Percentiles rank a stretch among this genome's conserved stretches.
Evolutionary conservation across 2,113 vertebrate genomes (phyloP).

Genomic region (Brienomyrus longianalis): DNA sequence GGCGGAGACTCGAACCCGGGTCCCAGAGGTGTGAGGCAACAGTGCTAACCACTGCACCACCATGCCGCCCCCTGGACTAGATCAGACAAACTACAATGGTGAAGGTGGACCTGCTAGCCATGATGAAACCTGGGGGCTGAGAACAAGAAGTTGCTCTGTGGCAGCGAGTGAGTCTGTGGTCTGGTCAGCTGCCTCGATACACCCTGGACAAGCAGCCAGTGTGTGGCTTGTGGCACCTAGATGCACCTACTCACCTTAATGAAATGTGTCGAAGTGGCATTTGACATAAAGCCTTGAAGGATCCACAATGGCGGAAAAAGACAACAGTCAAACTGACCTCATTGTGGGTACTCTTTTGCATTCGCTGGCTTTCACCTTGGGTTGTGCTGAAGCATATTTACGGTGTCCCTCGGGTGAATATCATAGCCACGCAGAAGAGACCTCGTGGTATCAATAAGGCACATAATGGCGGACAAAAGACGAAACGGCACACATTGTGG

Average conservation of each 20-base stretch:
- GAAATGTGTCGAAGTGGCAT: constrained; percentile 63
- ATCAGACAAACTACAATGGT: constrained; percentile 36
- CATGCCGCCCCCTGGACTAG: no score
- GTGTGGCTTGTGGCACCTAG: constrained; percentile 51
- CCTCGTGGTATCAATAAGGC: not conserved
- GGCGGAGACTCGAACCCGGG: no score
- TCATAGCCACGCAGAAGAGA: not conserved
- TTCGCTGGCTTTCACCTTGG: not conserved
- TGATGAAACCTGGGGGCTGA: constrained; percentile 43
- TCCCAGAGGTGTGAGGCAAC: no score
- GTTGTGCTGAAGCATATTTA: not conserved
- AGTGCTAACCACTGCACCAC: no score
- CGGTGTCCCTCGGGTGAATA: not conserved
- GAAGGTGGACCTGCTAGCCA: constrained; percentile 51
- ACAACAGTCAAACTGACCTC: constrained; percentile 20
- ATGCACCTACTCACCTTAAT: constrained; percentile 55
- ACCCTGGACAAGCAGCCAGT: constrained; percentile 46
- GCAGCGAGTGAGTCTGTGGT: constrained; percentile 38
- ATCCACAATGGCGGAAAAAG: constrained; percentile 44
- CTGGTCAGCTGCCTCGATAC: constrained; percentile 47
- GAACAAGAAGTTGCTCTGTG: constrained; percentile 49
- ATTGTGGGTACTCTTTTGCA: not conserved
- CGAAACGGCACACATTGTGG: not conserved
- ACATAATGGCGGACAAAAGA: not conserved
- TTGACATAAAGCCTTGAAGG: constrained; percentile 62